phyloP scores from a whole-genome alignment of 1,140 invertebrate species.

The Leptinotarsa lineolata region DNA sequence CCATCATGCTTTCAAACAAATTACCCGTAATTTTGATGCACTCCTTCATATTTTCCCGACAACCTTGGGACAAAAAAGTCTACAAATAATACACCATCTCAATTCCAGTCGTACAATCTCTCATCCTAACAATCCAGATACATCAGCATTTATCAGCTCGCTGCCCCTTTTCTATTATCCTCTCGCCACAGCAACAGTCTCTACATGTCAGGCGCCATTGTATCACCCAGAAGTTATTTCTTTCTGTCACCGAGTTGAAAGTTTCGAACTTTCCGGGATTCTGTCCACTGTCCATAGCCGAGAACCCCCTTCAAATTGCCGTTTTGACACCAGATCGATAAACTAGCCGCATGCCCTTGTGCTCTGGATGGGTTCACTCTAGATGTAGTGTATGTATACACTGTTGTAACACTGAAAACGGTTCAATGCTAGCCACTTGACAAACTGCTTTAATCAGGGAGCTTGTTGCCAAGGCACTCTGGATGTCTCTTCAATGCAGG shows the following conservation, averaged over 20 bases:
- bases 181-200: neutral
- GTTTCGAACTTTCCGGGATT: neutral
- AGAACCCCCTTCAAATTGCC: neutral
- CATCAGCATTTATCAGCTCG: too few species aligned
- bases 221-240: neutral
- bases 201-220: neutral
- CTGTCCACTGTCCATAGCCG: neutral
- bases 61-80: too few species aligned
- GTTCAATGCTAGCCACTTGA: neutral
- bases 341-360: neutral
- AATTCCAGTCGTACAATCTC: too few species aligned
- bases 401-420: neutral
- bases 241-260: neutral
- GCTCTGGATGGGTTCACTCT: constrained; percentile 4
- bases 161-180: neutral
- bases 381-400: constrained; percentile 3
- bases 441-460: neutral
- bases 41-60: too few species aligned
- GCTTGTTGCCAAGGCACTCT: neutral
- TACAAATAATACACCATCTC: too few species aligned
- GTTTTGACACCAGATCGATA: neutral
- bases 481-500: neutral
- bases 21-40: too few species aligned
- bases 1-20: too few species aligned
- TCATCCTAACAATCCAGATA: too few species aligned